These are phyloP conservation scores for Drosophila borborema DNA, from an alignment of 2,888 invertebrate genomes.

Conservation along the genomic window DNA sequence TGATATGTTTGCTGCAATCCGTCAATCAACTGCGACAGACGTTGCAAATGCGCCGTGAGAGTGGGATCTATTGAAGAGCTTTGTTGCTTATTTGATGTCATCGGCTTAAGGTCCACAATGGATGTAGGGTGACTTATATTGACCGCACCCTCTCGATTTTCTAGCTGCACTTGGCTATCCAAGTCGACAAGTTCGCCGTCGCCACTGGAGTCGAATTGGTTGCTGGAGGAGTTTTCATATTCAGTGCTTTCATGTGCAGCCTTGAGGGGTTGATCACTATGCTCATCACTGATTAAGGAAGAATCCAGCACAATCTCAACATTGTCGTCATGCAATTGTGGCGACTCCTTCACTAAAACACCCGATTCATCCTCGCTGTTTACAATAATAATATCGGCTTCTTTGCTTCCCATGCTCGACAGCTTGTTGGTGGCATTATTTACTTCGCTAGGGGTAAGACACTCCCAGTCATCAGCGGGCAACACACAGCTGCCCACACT, in stretches of 20 bases:
- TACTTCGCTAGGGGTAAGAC: conserved; percentile 70
- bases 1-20: conserved; percentile 83
- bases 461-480: conserved; percentile 85
- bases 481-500: conserved; percentile 83
- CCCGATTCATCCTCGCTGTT: conserved; percentile 62
- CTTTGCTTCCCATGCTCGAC: conserved; percentile 6
- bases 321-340: conserved; percentile 35
- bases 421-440: conserved; percentile 19
- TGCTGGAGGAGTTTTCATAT: conserved; percentile 46
- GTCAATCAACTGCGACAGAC: conserved; percentile 84
- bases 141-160: conserved; percentile 66
- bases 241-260: conserved; percentile 13
- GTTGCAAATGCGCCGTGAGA: conserved; percentile 83
- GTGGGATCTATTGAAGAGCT: conserved; percentile 78
- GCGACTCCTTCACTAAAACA: conserved; percentile 37
- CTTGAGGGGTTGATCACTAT: conserved; percentile 29
- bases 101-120: neutral
- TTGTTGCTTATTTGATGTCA: neutral
- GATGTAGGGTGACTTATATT: conserved; percentile 1
- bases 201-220: conserved; percentile 79
- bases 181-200: conserved; percentile 79
- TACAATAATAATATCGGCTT: conserved; percentile 70
- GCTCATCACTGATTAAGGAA: conserved; percentile 68
- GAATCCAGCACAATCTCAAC: conserved; percentile 68
- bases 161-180: conserved; percentile 58